A percentile compares a stretch with the other conserved stretches of the same genome.
Conservation (phyloP, 2,113 vertebrate species). For the Dascyllus trimaculatus region DNA sequence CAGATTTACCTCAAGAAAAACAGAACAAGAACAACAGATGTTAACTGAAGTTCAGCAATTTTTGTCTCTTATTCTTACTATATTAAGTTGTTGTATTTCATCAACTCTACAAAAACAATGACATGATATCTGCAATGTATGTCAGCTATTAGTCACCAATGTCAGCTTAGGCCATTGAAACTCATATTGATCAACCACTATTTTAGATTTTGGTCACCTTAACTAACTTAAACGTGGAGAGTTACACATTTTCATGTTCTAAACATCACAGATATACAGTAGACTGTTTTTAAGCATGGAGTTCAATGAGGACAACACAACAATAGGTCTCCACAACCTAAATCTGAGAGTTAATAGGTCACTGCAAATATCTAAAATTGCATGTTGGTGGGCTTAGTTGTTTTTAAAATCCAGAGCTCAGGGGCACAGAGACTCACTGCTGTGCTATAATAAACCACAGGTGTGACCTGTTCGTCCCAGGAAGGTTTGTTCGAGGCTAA, state of each 20-base stretch:
- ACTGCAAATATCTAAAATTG: slow-evolving; percentile 14
- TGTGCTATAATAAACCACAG: slow-evolving; percentile 27
- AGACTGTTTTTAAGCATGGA: neutral
- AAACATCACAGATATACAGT: neutral
- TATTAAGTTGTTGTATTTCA: no score
- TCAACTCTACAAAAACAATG: no score
- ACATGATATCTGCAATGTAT: no score
- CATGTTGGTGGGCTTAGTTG: slow-evolving; percentile 8
- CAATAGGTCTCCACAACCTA: slow-evolving; percentile 4
- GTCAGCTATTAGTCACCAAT: no score
- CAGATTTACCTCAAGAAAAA: no score
- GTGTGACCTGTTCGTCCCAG: slow-evolving; percentile 15
- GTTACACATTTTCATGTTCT: neutral
- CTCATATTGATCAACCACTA: no score
- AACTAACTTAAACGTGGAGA: no score
- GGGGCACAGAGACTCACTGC: slow-evolving; percentile 14
- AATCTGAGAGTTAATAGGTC: slow-evolving; percentile 1
- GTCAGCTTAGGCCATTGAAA: no score
- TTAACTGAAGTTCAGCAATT: no score
- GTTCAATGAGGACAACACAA: slow-evolving; percentile 14
- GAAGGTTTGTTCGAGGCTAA: slow-evolving; percentile 19
- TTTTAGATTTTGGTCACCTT: no score
- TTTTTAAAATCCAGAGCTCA: neutral
- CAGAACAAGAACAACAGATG: no score
- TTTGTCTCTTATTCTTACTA: no score